Conservation (phyloP, 1,140 invertebrate species). For the Drosophila pectinifera region DNA sequence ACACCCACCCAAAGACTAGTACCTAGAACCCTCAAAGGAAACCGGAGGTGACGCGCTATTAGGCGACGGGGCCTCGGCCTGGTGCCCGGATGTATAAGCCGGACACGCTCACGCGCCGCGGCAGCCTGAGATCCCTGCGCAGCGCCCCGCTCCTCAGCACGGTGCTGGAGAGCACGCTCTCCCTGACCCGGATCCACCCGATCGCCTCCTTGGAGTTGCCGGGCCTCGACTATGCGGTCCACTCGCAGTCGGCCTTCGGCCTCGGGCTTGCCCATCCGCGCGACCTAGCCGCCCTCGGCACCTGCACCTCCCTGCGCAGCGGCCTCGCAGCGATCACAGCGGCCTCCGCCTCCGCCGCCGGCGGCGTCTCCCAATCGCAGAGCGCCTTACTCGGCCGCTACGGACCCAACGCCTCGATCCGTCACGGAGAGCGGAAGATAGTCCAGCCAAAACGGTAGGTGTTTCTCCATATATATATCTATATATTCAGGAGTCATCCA, state of each 20-base stretch:
- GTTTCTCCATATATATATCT: too few species aligned
- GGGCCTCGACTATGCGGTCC: constrained; percentile 81
- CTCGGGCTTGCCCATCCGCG: constrained; percentile 63
- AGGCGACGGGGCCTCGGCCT: background rate
- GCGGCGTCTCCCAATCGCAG: constrained; percentile 69
- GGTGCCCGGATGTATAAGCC: constrained; percentile 77
- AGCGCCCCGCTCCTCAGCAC: constrained; percentile 83
- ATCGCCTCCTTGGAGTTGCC: constrained; percentile 83
- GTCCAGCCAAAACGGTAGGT: constrained; percentile 83
- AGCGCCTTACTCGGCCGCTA: constrained; percentile 71
- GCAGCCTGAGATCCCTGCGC: constrained; percentile 84
- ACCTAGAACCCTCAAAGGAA: background rate
- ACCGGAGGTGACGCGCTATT: constrained; percentile 25
- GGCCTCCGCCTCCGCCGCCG: constrained; percentile 66
- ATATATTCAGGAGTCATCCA: background rate
- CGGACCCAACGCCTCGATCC: constrained; percentile 74
- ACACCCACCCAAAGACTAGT: background rate
- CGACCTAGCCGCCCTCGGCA: constrained; percentile 55
- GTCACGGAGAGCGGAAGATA: constrained; percentile 76
- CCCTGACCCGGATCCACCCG: constrained; percentile 83
- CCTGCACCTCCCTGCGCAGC: constrained; percentile 75
- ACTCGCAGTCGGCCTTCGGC: constrained; percentile 75
- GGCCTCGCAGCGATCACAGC: constrained; percentile 74
- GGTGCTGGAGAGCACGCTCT: constrained; percentile 82
- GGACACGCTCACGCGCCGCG: constrained; percentile 79